Conservation (phyloP, 1,140 invertebrate species). For the Rhizoglyphus robini region DNA sequence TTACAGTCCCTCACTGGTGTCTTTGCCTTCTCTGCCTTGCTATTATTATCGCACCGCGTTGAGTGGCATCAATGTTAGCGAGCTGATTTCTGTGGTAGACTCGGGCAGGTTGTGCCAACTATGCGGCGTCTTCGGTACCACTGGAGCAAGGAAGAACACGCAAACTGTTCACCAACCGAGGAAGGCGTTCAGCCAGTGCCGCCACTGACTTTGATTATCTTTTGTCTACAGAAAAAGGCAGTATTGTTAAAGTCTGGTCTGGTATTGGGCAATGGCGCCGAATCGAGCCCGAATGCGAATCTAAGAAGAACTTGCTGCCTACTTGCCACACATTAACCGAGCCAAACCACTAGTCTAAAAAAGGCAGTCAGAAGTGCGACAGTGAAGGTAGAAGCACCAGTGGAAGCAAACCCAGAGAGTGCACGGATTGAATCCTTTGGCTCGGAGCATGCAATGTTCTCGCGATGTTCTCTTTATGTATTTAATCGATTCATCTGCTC, state of each 20-base stretch:
- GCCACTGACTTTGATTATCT: background rate
- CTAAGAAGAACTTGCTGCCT: too few relatives aligned
- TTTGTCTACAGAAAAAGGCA: slow-evolving; percentile 5
- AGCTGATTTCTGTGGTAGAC: background rate
- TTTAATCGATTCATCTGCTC: slow-evolving; percentile 12
- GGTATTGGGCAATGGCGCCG: background rate
- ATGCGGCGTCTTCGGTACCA: background rate
- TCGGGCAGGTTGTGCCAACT: slow-evolving; percentile 8
- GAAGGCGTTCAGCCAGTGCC: background rate
- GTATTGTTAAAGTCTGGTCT: background rate
- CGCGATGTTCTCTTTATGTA: background rate
- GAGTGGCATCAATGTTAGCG: background rate
- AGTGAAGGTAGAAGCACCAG: background rate
- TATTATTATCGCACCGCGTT: background rate
- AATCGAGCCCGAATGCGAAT: too few relatives aligned
- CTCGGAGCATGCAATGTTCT: background rate
- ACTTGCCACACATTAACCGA: background rate
- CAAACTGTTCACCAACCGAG: background rate
- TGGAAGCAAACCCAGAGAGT: background rate
- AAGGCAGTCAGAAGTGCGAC: background rate
- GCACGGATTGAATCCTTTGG: slow-evolving; percentile 1
- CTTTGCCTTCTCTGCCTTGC: background rate
- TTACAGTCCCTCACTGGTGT: background rate
- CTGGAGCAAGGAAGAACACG: background rate
- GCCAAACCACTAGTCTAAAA: slow-evolving; percentile 6